Evolutionary conservation across 2,113 vertebrate species (phyloP).

Genomic region (Nannobrachium achirus): DNA sequence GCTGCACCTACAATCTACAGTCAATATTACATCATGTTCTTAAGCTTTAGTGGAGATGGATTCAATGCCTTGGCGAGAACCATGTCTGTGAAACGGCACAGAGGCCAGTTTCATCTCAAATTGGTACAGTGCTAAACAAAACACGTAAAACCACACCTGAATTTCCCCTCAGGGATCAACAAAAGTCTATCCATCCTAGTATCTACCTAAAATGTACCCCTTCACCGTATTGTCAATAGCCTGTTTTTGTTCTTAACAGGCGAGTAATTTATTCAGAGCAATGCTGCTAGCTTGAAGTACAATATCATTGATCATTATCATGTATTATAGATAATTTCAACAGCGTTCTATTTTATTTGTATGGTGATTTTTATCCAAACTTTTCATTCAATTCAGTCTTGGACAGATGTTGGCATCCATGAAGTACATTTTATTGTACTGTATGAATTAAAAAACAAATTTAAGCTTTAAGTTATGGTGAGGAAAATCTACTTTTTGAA

Average conservation of each 20-base stretch:
- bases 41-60: constrained; percentile 1
- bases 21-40: constrained; percentile 6
- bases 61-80: constrained; percentile 26
- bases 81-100: constrained; percentile 18
- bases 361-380: constrained; percentile 13
- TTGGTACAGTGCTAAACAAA: constrained; percentile 11
- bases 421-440: neutral
- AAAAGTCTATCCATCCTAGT: too few relatives aligned
- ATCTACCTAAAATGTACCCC: neutral
- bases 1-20: constrained; percentile 2
- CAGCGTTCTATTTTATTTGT: constrained; percentile 16
- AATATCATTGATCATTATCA: neutral
- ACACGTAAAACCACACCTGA: too few relatives aligned
- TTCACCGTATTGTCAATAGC: neutral
- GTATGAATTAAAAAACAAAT: neutral
- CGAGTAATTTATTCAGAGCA: constrained; percentile 50
- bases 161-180: too few relatives aligned
- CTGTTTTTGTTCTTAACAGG: constrained; percentile 15
- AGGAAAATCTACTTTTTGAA: constrained; percentile 1
- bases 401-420: neutral
- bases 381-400: neutral
- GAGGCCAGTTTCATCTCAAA: constrained; percentile 22
- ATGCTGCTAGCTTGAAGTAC: constrained; percentile 49
- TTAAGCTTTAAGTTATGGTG: constrained; percentile 6
- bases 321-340: constrained; percentile 22